phyloP scores from a whole-genome alignment of 2,113 vertebrate species.

The Spilogale gracilis region DNA sequence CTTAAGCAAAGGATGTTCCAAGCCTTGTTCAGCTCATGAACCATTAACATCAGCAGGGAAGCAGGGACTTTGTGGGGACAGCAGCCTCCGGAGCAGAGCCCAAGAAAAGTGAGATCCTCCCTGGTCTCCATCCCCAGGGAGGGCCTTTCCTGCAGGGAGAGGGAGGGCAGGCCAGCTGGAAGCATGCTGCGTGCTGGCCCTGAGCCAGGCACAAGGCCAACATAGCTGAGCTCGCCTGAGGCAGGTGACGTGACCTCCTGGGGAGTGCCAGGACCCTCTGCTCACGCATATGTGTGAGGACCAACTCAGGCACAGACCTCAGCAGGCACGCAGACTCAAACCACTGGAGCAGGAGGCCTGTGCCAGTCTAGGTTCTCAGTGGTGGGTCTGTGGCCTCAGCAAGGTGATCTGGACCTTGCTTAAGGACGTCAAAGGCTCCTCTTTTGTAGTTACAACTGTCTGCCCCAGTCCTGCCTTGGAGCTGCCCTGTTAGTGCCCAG shows the following conservation, averaged over 20 bases:
- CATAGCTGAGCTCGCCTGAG: neutral
- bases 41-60: constrained; percentile 42
- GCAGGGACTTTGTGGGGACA: neutral
- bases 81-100: neutral
- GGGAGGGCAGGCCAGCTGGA: neutral
- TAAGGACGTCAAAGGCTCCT: neutral
- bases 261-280: neutral
- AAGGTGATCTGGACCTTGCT: neutral
- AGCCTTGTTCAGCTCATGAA: constrained; percentile 10
- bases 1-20: constrained; percentile 53
- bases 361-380: neutral
- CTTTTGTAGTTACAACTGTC: neutral
- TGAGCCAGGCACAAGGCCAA: neutral
- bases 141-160: neutral
- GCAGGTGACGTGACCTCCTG: neutral
- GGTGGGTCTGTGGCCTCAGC: neutral
- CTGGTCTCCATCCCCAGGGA: neutral
- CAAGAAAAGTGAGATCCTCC: neutral
- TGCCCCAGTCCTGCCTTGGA: neutral
- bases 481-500: neutral
- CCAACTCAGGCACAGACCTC: neutral
- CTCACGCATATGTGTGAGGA: neutral
- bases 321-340: neutral
- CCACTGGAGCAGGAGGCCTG: neutral
- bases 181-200: neutral